Evolutionary conservation across 2,113 vertebrate species (phyloP).

Genomic region (Theristicus caerulescens): DNA sequence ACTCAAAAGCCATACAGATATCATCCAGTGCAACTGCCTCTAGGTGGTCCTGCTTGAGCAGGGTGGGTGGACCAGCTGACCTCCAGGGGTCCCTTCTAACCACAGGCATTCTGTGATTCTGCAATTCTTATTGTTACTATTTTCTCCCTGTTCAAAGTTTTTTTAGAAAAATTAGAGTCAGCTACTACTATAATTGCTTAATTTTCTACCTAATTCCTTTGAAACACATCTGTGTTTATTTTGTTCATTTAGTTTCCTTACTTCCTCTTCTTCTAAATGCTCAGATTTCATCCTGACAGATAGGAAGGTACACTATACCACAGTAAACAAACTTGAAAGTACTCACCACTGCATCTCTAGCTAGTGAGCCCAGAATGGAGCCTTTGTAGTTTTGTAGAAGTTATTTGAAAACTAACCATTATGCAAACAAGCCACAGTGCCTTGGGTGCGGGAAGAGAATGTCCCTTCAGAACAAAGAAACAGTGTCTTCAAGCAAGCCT

Average conservation of each 20-base stretch:
- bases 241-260: background rate
- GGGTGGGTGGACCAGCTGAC: fast-evolving
- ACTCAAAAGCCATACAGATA: background rate
- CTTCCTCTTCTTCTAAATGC: background rate
- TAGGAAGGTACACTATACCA: background rate
- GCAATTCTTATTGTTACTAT: background rate
- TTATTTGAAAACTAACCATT: background rate
- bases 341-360: background rate
- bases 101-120: background rate
- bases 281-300: background rate
- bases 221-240: background rate
- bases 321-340: background rate
- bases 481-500: background rate
- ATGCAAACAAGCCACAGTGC: background rate
- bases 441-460: background rate
- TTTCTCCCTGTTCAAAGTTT: background rate
- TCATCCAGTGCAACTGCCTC: fast-evolving
- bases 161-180: background rate
- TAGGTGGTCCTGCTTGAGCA: background rate
- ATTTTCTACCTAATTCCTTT: background rate
- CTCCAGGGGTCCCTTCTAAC: background rate
- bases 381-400: background rate
- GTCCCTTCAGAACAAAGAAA: background rate
- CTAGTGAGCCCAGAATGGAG: background rate
- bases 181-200: background rate